Conservation (phyloP, 2,113 vertebrate genomes). For the Cyrtonyx montezumae region DNA sequence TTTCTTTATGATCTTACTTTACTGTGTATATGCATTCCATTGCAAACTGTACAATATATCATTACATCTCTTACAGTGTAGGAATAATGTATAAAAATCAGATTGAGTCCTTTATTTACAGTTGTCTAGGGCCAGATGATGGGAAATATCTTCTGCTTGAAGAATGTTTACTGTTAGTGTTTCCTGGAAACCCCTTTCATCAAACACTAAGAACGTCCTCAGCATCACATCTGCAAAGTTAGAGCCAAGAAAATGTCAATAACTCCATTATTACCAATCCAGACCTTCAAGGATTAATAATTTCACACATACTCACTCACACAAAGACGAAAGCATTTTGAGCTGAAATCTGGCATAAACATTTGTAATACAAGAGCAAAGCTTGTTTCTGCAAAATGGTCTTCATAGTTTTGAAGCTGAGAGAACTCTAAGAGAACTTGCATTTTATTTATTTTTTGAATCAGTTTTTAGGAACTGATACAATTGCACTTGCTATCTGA, state of each 20-base stretch:
- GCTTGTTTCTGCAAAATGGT: neutral
- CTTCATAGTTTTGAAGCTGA: neutral
- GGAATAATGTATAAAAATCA: slow-evolving; percentile 22
- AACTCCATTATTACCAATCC: neutral
- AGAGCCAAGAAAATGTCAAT: slow-evolving; percentile 33
- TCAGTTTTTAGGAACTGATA: slow-evolving; percentile 30
- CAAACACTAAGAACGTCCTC: slow-evolving; percentile 16
- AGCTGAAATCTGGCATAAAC: slow-evolving; percentile 22
- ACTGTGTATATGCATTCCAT: neutral
- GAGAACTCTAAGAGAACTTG: slow-evolving; percentile 18
- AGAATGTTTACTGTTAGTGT: slow-evolving; percentile 16
- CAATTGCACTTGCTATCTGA: slow-evolving; percentile 23
- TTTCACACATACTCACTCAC: neutral
- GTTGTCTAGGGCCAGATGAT: slow-evolving; percentile 31
- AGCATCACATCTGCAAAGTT: slow-evolving; percentile 28
- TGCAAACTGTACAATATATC: neutral
- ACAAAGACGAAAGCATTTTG: neutral
- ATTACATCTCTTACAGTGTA: neutral
- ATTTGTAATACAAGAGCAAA: slow-evolving; percentile 37
- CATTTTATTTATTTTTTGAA: neutral
- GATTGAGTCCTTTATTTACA: slow-evolving; percentile 28
- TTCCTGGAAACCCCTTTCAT: slow-evolving; percentile 38
- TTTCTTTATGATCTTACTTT: slow-evolving; percentile 2
- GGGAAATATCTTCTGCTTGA: slow-evolving; percentile 34
- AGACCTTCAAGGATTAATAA: slow-evolving; percentile 49